Conservation (phyloP, 2,113 vertebrate species). For the Leucoraja erinaceus region DNA sequence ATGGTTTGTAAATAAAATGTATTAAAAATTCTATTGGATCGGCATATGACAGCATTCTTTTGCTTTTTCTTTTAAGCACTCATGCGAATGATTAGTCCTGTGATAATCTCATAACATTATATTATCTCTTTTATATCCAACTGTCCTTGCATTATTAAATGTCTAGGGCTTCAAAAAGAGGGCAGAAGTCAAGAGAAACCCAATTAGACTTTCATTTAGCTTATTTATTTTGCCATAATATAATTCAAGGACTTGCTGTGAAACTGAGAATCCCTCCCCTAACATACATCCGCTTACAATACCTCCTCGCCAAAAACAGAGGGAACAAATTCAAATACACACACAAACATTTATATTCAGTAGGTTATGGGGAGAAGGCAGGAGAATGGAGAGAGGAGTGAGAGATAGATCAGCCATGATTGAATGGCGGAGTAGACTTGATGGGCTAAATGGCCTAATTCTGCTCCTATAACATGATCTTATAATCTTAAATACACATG, state of each 20-base stretch:
- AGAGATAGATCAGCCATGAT: too few species aligned
- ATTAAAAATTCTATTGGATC: not conserved
- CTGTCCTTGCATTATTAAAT: not conserved
- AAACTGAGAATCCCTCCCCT: not conserved
- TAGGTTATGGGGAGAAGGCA: too few species aligned
- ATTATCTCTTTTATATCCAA: not conserved
- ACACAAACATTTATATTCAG: too few species aligned
- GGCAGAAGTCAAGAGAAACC: not conserved
- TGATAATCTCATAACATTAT: not conserved
- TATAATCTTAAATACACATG: not conserved
- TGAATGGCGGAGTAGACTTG: too few species aligned
- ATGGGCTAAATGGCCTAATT: too few species aligned
- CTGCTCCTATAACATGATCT: too few species aligned
- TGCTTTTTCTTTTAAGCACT: not conserved
- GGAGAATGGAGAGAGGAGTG: too few species aligned
- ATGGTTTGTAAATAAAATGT: not conserved
- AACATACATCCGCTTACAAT: not conserved
- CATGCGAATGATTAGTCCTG: not conserved
- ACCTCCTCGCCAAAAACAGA: not conserved
- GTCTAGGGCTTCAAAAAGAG: not conserved
- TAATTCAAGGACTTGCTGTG: not conserved
- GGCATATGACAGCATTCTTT: not conserved
- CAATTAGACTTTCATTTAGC: not conserved
- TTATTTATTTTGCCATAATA: not conserved
- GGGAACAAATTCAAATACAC: not conserved